A percentile compares a stretch with the other conserved stretches of the same genome.
These are phyloP conservation scores for Istiophorus platypterus DNA, from an alignment of 2,113 vertebrate species.

Conservation along the genomic window DNA sequence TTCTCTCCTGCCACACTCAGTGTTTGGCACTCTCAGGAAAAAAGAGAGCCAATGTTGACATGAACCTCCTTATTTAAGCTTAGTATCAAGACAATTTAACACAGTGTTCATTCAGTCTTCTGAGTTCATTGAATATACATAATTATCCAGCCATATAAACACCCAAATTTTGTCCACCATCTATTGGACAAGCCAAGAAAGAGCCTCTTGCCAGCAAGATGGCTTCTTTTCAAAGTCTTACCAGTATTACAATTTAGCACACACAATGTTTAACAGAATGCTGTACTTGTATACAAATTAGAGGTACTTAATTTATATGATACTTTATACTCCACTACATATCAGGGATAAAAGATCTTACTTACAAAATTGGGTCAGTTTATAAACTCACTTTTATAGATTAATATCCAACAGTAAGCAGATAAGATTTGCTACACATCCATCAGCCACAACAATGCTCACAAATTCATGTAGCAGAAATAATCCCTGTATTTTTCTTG, in stretches of 20 bases:
- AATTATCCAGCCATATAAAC: not conserved
- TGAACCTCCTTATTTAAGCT: not conserved
- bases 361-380: not conserved
- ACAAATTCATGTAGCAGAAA: no score
- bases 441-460: no score
- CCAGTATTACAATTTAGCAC: no score
- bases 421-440: not conserved
- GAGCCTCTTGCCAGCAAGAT: not conserved
- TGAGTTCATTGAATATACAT: not conserved
- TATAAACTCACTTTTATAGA: not conserved
- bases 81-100: not conserved
- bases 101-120: not conserved
- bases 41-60: not conserved
- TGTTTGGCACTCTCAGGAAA: not conserved
- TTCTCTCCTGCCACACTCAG: not conserved
- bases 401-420: not conserved
- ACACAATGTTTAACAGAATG: not conserved
- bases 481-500: no score
- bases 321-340: not conserved
- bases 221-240: not conserved
- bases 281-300: not conserved
- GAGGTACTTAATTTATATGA: not conserved
- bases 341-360: not conserved
- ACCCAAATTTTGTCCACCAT: constrained; percentile 41
- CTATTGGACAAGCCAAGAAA: constrained; percentile 42